Percentiles rank a stretch among this genome's conserved stretches.
Conservation (phyloP, 2,888 invertebrate species). For the Leptinotarsa peninsularis region DNA sequence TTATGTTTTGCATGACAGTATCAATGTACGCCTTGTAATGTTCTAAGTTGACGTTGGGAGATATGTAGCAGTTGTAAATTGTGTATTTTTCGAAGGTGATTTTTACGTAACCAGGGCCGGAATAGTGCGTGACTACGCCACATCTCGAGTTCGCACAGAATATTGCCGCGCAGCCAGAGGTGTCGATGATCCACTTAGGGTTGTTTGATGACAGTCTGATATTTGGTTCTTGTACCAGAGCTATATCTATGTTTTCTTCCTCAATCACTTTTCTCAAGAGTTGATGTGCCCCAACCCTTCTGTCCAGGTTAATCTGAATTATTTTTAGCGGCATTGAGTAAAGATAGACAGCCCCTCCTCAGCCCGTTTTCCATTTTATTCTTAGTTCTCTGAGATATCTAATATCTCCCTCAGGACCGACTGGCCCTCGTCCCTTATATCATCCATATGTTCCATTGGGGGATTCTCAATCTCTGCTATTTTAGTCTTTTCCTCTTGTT, state of each 20-base stretch:
- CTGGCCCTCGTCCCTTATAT: too few relatives aligned
- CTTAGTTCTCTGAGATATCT: not conserved
- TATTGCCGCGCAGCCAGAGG: not conserved
- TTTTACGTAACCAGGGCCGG: not conserved
- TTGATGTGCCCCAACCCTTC: not conserved
- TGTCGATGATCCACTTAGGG: conserved; percentile 1
- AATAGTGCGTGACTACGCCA: not conserved
- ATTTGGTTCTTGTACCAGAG: not conserved
- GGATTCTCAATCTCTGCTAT: too few relatives aligned
- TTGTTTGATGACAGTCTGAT: not conserved
- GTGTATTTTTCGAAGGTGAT: not conserved
- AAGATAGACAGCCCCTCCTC: not conserved
- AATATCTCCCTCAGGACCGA: not conserved
- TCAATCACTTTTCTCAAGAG: not conserved
- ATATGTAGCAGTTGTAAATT: not conserved
- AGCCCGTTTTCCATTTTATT: not conserved
- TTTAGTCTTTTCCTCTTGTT: too few relatives aligned
- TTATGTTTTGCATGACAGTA: not conserved
- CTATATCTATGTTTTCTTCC: not conserved
- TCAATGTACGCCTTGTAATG: not conserved
- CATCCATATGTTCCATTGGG: too few relatives aligned
- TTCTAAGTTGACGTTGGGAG: not conserved
- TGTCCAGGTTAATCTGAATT: conserved; percentile 1
- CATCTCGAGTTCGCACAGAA: not conserved
- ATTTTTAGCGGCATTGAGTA: not conserved